These are phyloP conservation scores for Cydia strobilella DNA, from an alignment of 1,140 invertebrate species.

Conservation along the genomic window DNA sequence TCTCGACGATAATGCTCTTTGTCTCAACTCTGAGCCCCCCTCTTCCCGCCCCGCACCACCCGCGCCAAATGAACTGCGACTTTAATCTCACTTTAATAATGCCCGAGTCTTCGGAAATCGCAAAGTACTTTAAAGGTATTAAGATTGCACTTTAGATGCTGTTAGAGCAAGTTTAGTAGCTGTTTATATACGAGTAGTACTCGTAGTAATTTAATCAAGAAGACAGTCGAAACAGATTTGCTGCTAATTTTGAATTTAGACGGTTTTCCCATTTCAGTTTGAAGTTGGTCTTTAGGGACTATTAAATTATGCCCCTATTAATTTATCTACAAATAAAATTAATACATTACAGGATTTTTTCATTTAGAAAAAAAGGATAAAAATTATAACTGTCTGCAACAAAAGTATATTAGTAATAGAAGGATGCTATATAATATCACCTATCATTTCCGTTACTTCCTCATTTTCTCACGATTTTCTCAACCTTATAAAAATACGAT, in stretches of 20 bases:
- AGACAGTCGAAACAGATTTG: not conserved
- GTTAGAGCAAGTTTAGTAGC: constrained; percentile 22
- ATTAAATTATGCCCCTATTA: not conserved
- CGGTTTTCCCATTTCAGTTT: not conserved
- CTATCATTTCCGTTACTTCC: too few species aligned
- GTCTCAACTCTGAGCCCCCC: not conserved
- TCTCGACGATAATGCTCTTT: constrained; percentile 29
- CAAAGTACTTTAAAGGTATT: constrained; percentile 20
- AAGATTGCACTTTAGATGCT: constrained; percentile 27
- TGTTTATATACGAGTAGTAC: too few species aligned
- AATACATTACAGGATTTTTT: too few species aligned
- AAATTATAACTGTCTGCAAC: too few species aligned
- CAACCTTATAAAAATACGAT: too few species aligned
- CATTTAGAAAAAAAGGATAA: too few species aligned
- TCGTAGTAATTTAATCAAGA: constrained; percentile 5
- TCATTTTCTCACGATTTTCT: too few species aligned
- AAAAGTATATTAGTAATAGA: too few species aligned
- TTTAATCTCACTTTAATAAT: constrained; percentile 33
- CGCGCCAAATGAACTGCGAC: constrained; percentile 27
- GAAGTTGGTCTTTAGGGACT: not conserved
- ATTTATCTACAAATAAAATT: not conserved
- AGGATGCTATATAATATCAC: too few species aligned
- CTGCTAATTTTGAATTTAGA: constrained; percentile 9
- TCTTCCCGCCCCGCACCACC: not conserved
- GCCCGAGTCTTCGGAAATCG: constrained; percentile 8